phyloP scores from a whole-genome alignment of 2,113 vertebrate species.

The Oncorhynchus gorbuscha region DNA sequence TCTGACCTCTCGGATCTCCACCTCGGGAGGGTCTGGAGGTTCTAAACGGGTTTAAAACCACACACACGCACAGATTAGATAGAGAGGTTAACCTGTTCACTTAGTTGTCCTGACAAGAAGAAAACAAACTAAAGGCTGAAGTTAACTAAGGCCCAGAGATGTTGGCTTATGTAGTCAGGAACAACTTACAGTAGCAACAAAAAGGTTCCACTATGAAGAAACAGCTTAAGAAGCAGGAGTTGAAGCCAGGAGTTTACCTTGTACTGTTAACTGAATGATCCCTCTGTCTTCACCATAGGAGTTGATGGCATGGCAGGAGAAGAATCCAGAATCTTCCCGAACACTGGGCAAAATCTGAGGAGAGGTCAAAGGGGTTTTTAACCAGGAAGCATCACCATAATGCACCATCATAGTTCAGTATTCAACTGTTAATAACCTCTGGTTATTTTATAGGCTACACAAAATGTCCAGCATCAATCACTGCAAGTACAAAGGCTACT shows the following conservation, averaged over 20 bases:
- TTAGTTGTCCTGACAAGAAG: too few species aligned
- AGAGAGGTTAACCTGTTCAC: too few species aligned
- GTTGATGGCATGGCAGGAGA: conserved; percentile 98
- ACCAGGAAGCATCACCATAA: conserved; percentile 23
- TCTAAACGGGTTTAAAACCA: conserved; percentile 69
- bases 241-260: conserved; percentile 78
- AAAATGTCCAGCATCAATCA: too few species aligned
- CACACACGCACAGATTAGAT: not conserved
- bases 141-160: too few species aligned
- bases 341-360: conserved; percentile 93
- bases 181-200: not conserved
- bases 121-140: not conserved
- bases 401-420: too few species aligned
- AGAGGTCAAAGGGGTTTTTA: conserved; percentile 26
- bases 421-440: too few species aligned
- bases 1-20: conserved; percentile 94
- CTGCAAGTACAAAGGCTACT: not conserved
- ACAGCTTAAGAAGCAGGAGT: not conserved
- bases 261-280: conserved; percentile 97
- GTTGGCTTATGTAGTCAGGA: not conserved
- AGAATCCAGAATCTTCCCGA: conserved; percentile 97
- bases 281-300: conserved; percentile 97
- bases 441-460: too few species aligned
- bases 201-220: not conserved
- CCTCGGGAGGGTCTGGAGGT: conserved; percentile 92